These are phyloP conservation scores for Synchiropus splendidus DNA, from an alignment of 2,113 vertebrate species.

Conservation along the genomic window DNA sequence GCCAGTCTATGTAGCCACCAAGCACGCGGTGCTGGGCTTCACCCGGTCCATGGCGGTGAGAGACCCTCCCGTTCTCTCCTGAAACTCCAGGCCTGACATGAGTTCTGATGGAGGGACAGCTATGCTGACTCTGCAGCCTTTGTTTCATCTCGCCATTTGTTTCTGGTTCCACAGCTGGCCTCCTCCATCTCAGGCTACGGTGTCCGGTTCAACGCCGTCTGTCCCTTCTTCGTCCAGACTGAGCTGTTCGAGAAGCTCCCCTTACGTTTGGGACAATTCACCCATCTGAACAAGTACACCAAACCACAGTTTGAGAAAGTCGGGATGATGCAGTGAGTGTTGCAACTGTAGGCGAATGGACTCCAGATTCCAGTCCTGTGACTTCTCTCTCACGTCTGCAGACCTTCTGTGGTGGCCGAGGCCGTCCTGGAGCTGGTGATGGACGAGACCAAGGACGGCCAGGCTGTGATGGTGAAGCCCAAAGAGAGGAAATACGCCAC, in stretches of 20 bases:
- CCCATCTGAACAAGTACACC: neutral
- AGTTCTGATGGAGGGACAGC: too few species aligned
- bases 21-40: constrained; percentile 61
- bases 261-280: constrained; percentile 21
- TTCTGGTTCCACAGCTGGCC: too few species aligned
- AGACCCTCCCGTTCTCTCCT: too few species aligned
- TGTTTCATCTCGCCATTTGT: too few species aligned
- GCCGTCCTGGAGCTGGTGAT: constrained; percentile 39
- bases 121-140: too few species aligned
- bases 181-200: constrained; percentile 32
- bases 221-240: constrained; percentile 56
- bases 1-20: constrained; percentile 64
- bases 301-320: fast-evolving
- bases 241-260: constrained; percentile 12
- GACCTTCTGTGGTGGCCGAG: constrained; percentile 34
- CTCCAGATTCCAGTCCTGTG: too few species aligned
- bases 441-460: constrained; percentile 54
- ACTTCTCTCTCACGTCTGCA: constrained; percentile 13
- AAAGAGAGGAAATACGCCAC: too few species aligned
- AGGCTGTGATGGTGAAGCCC: constrained; percentile 37
- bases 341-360: neutral
- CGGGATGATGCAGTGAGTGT: constrained; percentile 43
- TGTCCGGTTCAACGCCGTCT: constrained; percentile 57
- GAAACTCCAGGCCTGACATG: too few species aligned
- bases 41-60: constrained; percentile 59